Evolutionary conservation across 2,888 invertebrate species (phyloP).

Genomic region (Empis stercorea): DNA sequence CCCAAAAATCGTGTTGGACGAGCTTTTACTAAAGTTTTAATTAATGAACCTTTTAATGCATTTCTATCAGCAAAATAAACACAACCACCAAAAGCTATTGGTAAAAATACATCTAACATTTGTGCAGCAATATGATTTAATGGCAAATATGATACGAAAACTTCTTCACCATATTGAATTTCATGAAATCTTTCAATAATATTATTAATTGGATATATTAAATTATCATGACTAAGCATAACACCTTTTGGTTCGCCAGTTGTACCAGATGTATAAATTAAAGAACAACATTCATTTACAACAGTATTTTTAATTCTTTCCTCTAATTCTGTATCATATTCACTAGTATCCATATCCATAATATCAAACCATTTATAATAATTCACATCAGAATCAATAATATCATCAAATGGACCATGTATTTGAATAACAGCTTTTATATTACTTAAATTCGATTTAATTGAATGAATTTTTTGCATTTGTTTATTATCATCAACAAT

Average conservation of each 20-base stretch:
- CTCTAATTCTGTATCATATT: constrained; percentile 50
- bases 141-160: constrained; percentile 66
- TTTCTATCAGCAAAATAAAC: constrained; percentile 78
- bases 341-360: constrained; percentile 25
- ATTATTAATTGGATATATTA: constrained; percentile 50
- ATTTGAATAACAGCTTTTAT: constrained; percentile 60
- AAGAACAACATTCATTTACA: constrained; percentile 69
- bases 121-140: constrained; percentile 85
- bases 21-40: constrained; percentile 58
- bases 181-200: constrained; percentile 39
- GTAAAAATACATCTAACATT: constrained; percentile 53
- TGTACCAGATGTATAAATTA: constrained; percentile 81
- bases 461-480: constrained; percentile 62
- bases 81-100: constrained; percentile 21
- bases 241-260: constrained; percentile 82
- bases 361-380: constrained; percentile 26
- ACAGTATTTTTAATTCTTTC: constrained; percentile 49
- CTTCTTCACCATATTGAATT: constrained; percentile 42
- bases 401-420: constrained; percentile 26
- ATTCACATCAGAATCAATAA: constrained; percentile 25
- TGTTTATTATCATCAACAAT: constrained; percentile 78
- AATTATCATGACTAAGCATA: constrained; percentile 82
- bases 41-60: constrained; percentile 69
- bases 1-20: constrained; percentile 72
- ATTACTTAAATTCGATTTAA: constrained; percentile 51